Conservation (phyloP, 2,888 invertebrate genomes). For the Tipula helvola region DNA sequence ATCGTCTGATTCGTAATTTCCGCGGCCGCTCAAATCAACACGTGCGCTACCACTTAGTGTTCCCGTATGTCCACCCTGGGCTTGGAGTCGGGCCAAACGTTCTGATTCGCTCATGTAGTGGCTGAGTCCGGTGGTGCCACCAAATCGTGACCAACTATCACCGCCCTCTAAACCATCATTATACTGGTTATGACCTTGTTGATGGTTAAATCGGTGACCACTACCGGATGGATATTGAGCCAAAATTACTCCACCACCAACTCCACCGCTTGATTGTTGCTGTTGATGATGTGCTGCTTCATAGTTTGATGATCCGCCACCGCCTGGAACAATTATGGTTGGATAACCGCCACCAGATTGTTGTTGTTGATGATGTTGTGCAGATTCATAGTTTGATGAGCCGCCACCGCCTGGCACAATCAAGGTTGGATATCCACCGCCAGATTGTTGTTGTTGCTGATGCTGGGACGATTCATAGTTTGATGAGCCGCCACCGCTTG, state of each 20-base stretch:
- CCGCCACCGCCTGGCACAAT: not conserved
- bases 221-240: not conserved
- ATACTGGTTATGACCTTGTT: not conserved
- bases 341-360: not conserved
- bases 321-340: not conserved
- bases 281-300: not conserved
- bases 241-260: not conserved
- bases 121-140: conserved; percentile 21
- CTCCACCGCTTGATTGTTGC: not conserved
- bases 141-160: conserved; percentile 6
- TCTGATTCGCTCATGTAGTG: conserved; percentile 29
- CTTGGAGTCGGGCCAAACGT: conserved; percentile 28
- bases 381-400: not conserved
- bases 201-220: not conserved
- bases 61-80: conserved; percentile 21
- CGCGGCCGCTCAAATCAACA: conserved; percentile 14
- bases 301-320: not conserved
- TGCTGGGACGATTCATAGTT: not conserved
- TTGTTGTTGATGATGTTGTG: not conserved
- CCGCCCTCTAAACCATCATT: not conserved
- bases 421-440: not conserved
- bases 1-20: conserved; percentile 15
- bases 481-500: not conserved
- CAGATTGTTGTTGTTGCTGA: not conserved
- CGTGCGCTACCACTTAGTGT: conserved; percentile 23